phyloP scores from a whole-genome alignment of 2,888 invertebrate species.

The Drosophila mimetica region DNA sequence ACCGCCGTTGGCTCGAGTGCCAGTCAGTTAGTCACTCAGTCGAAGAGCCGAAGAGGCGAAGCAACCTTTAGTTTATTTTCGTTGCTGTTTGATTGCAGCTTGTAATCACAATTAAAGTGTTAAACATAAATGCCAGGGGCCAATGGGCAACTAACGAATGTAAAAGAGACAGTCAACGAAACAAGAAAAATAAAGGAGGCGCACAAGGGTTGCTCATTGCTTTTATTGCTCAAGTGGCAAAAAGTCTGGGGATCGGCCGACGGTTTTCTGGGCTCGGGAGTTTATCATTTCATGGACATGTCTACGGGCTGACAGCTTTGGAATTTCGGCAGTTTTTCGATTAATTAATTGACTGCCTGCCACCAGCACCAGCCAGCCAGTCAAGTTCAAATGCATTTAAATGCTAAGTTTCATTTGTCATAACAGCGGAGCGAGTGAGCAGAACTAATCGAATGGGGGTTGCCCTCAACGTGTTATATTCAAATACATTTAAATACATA shows the following conservation, averaged over 20 bases:
- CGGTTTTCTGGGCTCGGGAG: conserved; percentile 39
- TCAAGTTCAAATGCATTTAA: conserved; percentile 42
- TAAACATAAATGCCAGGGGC: conserved; percentile 79
- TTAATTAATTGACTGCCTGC: conserved; percentile 49
- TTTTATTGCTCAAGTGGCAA: conserved; percentile 45
- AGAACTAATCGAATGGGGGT: conserved; percentile 1
- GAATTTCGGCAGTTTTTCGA: conserved; percentile 53
- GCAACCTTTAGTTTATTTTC: conserved; percentile 34
- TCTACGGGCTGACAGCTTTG: conserved; percentile 65
- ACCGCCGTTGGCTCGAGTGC: conserved; percentile 64
- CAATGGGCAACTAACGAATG: conserved; percentile 52
- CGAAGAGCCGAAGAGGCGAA: conserved; percentile 25
- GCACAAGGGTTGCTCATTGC: conserved; percentile 58
- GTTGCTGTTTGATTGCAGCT: conserved; percentile 68
- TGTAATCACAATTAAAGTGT: conserved; percentile 83
- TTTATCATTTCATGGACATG: conserved; percentile 70
- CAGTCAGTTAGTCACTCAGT: conserved; percentile 56
- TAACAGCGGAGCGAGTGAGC: conserved; percentile 4
- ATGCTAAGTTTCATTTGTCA: conserved; percentile 25
- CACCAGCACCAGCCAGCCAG: conserved; percentile 16
- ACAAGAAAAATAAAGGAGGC: conserved; percentile 27
- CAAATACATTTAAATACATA: too few relatives aligned
- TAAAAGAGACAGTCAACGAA: conserved; percentile 39
- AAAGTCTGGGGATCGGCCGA: conserved; percentile 46
- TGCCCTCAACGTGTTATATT: background rate